These are phyloP conservation scores for Sebastes nivosus DNA, from an alignment of 2,797 vertebrate genomes.

Conservation along the genomic window DNA sequence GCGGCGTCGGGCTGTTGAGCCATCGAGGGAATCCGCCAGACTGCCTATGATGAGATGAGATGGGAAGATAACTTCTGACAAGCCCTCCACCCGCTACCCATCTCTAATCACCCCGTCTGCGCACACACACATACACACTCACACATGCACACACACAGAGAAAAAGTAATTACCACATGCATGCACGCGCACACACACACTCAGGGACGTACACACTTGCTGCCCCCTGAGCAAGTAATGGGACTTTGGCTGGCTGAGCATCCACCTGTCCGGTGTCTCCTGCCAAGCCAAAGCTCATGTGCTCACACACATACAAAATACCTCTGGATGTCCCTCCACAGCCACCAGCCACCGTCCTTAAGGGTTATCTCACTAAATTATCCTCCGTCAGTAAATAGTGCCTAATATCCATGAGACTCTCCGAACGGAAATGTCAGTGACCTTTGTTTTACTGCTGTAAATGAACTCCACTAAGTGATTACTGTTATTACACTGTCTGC, in stretches of 20 bases:
- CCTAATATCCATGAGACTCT: conserved; percentile 58
- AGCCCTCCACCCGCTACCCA: conserved; percentile 72
- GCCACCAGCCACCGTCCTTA: conserved; percentile 52
- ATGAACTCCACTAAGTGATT: conserved; percentile 53
- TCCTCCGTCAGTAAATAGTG: conserved; percentile 60
- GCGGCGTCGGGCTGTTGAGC: conserved; percentile 69
- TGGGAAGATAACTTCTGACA: conserved; percentile 82
- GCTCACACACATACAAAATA: conserved; percentile 75
- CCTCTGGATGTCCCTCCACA: conserved; percentile 69
- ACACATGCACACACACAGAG: conserved; percentile 34
- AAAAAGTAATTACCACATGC: conserved; percentile 79
- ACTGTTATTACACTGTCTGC: conserved; percentile 46
- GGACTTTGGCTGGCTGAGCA: conserved; percentile 79
- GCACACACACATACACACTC: conserved; percentile 34
- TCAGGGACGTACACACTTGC: conserved; percentile 36
- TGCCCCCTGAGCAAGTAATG: conserved; percentile 74
- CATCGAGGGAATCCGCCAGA: conserved; percentile 81
- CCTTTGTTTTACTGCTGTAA: conserved; percentile 71
- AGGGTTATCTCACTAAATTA: conserved; percentile 65
- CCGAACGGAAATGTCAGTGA: conserved; percentile 50
- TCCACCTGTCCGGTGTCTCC: conserved; percentile 77
- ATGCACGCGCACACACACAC: conserved; percentile 33
- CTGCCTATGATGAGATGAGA: conserved; percentile 82
- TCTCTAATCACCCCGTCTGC: conserved; percentile 74
- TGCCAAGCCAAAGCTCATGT: conserved; percentile 77